Evolutionary conservation across 2,113 vertebrate genomes (phyloP).

Genomic region (Anseranas semipalmata): DNA sequence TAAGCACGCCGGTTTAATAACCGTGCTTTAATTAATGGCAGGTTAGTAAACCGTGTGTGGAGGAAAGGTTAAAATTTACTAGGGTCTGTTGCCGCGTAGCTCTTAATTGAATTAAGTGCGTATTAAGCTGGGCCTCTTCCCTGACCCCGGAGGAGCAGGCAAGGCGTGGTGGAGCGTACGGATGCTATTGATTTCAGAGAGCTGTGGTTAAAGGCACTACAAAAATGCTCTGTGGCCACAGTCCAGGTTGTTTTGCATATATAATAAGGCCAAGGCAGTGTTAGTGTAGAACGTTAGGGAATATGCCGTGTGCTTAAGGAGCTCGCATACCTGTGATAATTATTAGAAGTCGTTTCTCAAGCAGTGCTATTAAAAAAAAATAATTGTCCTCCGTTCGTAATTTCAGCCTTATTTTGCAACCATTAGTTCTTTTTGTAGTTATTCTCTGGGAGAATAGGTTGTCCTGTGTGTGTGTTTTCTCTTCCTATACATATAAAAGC

Average conservation of each 20-base stretch:
- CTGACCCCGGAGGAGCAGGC: not conserved
- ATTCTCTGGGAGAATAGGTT: not conserved
- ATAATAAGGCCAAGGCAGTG: not conserved
- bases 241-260: constrained; percentile 1
- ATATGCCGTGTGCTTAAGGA: not conserved
- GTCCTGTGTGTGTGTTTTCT: not conserved
- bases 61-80: constrained; percentile 52
- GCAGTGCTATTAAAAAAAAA: not conserved
- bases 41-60: not conserved
- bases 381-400: not conserved
- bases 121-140: constrained; percentile 4
- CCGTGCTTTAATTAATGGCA: constrained; percentile 23
- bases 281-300: not conserved
- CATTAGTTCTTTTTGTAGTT: not conserved
- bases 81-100: not conserved
- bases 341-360: not conserved
- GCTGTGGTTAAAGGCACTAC: constrained; percentile 10
- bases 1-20: constrained; percentile 23
- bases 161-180: not conserved
- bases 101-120: constrained; percentile 55
- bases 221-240: not conserved
- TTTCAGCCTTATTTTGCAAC: not conserved
- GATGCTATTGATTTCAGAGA: constrained; percentile 35
- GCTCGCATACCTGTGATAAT: not conserved
- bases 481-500: not conserved